Base-by-base conservation (phyloP, 2,888 invertebrate species). In the Eristalis pertinax region DNA sequence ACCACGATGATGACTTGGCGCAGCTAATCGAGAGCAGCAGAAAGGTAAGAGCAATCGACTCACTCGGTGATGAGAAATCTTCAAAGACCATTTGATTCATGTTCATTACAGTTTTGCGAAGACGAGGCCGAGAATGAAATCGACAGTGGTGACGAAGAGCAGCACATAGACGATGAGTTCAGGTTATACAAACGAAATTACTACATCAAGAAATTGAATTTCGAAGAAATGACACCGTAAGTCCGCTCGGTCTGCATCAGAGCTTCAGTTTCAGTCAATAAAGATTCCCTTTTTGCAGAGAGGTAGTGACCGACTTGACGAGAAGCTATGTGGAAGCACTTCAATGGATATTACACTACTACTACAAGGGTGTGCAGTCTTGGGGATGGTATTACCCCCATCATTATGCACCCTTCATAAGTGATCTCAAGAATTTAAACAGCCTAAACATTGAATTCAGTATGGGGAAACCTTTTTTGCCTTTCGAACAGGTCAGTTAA, bases 331-430 rank as follows among this genome's bases (percentile, higher is more conserved):
- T 99, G 11, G 94, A 96, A 58, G 99, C 98, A 0, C 96, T 99
- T 68, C 99, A 99, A 90, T 99, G 99, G 99, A 98, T 98, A 91
- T 94, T 99, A 22, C 95, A 96, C 91, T 99, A 99, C 93, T 99
- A 99, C 93, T 99, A 98, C 93, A 96, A 97, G 90, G 99, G 99
- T 7, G 98, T 98, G 63, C 97, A 97, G 70, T 99, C 98, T 0
- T 99, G 99, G 99, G 97, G 98, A 38, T 99, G 99, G 99, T 99
- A 95, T 93, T 99, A 99, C 93, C 98, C 99, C 0, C 97, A 98
- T 91, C 99, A 99, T 93, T 99, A 99, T 93, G 97, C 99, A 0
- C 99, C 99, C 0, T 99, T 96, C 92, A 97, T 99, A 89, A 99
- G 99, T 3, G 99, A 99, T 92, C 95, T 99, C 43, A 96, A 95